These are phyloP conservation scores for Eristalis pertinax DNA, from an alignment of 2,888 invertebrate genomes.

Conservation along the genomic window DNA sequence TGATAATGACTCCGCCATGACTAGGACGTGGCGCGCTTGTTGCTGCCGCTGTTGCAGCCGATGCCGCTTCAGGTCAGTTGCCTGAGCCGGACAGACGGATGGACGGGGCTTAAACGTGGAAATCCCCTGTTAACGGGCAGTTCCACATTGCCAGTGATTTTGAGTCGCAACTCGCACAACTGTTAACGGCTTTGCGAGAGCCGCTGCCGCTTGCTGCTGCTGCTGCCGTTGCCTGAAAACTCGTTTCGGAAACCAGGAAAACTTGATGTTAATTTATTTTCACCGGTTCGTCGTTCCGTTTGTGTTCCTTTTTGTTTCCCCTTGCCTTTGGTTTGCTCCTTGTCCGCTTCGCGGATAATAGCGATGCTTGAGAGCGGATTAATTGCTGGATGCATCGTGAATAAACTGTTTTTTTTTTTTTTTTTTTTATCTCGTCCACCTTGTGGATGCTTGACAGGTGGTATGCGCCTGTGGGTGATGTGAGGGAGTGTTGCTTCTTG, in stretches of 20 bases:
- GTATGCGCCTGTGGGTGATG: not conserved
- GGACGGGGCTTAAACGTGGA: slow-evolving; percentile 23
- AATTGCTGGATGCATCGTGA: slow-evolving; percentile 61
- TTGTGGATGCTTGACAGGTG: slow-evolving; percentile 2
- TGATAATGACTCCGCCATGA: slow-evolving; percentile 60
- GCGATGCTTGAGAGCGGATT: slow-evolving; percentile 48
- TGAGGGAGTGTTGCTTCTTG: not conserved
- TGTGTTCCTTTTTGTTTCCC: slow-evolving; percentile 8
- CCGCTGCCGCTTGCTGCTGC: not conserved
- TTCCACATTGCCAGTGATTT: slow-evolving; percentile 57
- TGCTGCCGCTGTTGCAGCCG: slow-evolving; percentile 13
- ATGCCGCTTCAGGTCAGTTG: not conserved
- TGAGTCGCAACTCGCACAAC: slow-evolving; percentile 51
- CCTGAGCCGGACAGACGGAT: slow-evolving; percentile 16
- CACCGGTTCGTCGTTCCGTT: slow-evolving; percentile 56
- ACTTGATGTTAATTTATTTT: slow-evolving; percentile 63
- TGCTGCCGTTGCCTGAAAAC: slow-evolving; percentile 27
- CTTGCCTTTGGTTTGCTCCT: not conserved
- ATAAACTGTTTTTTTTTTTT: slow-evolving; percentile 10
- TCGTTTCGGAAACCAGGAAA: slow-evolving; percentile 61
- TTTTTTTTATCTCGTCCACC: slow-evolving; percentile 49
- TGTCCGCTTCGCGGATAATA: slow-evolving; percentile 16
- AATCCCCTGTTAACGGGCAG: slow-evolving; percentile 55
- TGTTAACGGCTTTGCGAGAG: slow-evolving; percentile 46
- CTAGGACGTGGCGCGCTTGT: slow-evolving; percentile 27